Base-by-base conservation (phyloP, 92 coral and sea anemone genomes). In the Phenganax stokvisi region DNA sequence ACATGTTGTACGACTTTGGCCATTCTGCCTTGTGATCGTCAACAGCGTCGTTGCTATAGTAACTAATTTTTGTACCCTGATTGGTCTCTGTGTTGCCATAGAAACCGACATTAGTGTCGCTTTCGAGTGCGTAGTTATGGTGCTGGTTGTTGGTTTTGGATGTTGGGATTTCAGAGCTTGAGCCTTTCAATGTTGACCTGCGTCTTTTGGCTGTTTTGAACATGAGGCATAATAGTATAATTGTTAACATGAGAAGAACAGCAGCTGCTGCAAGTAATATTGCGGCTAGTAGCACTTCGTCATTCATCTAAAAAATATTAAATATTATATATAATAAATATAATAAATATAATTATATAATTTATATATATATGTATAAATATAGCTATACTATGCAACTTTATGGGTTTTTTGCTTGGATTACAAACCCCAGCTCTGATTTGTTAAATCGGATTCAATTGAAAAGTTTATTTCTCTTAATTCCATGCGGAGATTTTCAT, bases 11-110 rank as follows among this genome's bases (percentile, higher is more conserved):
- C 28, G 67, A 60, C 7, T 58, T 25, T 12, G 83, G 83, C 83
- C 83, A 79, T 16, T 79, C 83, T 59, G 81, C 70, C 20, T 59
- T 76, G 81, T 76, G 69, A 9, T 16, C 12, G 56, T 44, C 80
- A 57, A 7, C 13, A 57, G 8, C 44, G 6, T 61, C 54, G 55
- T 75, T 75, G 44, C 44, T 13, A 3, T 51, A 52, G 37, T 27
- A 25, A 52, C 51, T 54, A 17, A 59, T 51, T 75, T 11, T 44
- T n/a, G 37, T 55, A 59, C 57, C 29, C 29, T 47, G 9, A 56
- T 54, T 54, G 66, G 12, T 57, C 20, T 6, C 4, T 54, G 20
- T 0, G 66, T 56, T 54, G 6, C 53, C 80, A 25, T 37, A 10
- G 15, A 25, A 7, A 37, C 53, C 37, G 10, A 0, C 16, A 11